Conservation (phyloP, 2,113 vertebrate genomes). For the Bubalus kerabau region DNA sequence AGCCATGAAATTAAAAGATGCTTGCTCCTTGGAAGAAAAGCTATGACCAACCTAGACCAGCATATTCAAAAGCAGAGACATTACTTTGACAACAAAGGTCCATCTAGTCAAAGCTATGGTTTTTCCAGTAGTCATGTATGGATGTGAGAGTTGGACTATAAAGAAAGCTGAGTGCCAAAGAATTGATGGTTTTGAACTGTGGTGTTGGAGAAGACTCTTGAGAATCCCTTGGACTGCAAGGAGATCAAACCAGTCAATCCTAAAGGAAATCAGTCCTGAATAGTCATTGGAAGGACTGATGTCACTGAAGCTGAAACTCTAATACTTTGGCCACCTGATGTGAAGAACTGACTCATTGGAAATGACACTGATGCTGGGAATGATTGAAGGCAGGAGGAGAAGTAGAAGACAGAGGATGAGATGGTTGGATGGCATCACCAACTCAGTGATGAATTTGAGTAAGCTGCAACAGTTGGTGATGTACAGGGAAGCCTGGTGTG, state of each 20-base stretch:
- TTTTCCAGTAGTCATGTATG: not conserved
- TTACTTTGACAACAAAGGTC: not conserved
- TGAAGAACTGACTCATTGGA: not conserved
- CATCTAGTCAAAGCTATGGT: not conserved
- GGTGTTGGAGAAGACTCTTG: not conserved
- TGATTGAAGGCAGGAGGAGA: not conserved
- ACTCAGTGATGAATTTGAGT: not conserved
- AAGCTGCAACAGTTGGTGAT: not conserved
- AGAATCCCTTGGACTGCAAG: not conserved
- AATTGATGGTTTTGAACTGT: not conserved
- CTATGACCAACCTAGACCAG: not conserved
- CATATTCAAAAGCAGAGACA: not conserved
- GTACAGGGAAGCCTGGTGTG: not conserved
- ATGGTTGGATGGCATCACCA: not conserved
- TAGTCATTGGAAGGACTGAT: not conserved
- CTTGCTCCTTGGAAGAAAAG: not conserved
- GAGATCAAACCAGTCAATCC: not conserved
- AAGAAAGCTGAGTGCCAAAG: not conserved
- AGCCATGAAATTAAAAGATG: not conserved
- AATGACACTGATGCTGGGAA: not conserved
- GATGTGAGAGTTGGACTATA: not conserved
- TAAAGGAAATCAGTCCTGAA: not conserved
- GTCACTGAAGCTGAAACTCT: not conserved
- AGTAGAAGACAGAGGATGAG: not conserved
- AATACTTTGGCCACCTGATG: not conserved